A percentile compares a stretch with the other conserved stretches of the same genome.
These are phyloP conservation scores for Hyles euphorbiae DNA, from an alignment of 1,140 invertebrate genomes.

Conservation along the genomic window DNA sequence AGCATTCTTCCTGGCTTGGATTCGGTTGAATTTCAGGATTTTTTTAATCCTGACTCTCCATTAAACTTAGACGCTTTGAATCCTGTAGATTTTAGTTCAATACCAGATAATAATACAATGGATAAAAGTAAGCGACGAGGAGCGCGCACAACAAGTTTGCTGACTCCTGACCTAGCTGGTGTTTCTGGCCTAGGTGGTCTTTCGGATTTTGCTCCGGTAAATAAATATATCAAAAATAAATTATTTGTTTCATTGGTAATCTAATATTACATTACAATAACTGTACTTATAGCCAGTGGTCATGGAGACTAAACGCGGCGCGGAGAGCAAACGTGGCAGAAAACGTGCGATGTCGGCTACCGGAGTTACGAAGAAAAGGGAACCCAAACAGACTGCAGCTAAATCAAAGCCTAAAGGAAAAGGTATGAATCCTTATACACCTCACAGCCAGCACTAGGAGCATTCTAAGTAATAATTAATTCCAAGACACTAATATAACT, in stretches of 20 bases:
- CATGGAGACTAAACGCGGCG: constrained; percentile 18
- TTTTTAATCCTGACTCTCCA: constrained; percentile 35
- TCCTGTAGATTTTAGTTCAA: constrained; percentile 21
- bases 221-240: constrained; percentile 6
- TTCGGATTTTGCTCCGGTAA: not conserved
- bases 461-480: too few relatives aligned
- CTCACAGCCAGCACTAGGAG: too few relatives aligned
- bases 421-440: constrained; percentile 25
- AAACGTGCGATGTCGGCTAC: constrained; percentile 53
- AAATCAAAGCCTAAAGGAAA: constrained; percentile 41
- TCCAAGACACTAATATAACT: not conserved
- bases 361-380: constrained; percentile 32
- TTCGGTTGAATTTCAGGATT: constrained; percentile 43
- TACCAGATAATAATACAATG: constrained; percentile 19
- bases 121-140: constrained; percentile 36
- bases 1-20: constrained; percentile 37
- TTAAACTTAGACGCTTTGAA: constrained; percentile 37
- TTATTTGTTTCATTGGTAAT: not conserved
- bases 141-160: constrained; percentile 31
- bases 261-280: not conserved
- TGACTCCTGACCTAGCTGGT: constrained; percentile 22
- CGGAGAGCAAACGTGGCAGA: constrained; percentile 42
- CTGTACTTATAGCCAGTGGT: too few relatives aligned
- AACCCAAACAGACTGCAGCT: constrained; percentile 22
- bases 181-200: not conserved